Percentiles rank a stretch among this genome's conserved stretches.
These are phyloP conservation scores for Menura novaehollandiae DNA, from an alignment of 2,113 vertebrate species.

Conservation along the genomic window DNA sequence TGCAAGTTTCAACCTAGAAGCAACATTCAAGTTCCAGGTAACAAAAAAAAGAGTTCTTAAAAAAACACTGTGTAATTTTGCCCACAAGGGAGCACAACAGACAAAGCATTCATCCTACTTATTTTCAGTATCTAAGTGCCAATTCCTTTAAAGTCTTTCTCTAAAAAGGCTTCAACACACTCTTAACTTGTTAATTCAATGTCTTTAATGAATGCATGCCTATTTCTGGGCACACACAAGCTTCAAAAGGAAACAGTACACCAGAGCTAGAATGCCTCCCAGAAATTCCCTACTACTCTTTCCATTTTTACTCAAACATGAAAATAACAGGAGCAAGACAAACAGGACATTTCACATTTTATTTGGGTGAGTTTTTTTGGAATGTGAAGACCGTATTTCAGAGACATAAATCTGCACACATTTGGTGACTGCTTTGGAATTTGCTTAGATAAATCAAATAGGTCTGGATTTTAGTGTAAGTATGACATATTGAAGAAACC, in stretches of 20 bases:
- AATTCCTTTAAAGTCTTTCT: background rate
- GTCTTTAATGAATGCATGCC: background rate
- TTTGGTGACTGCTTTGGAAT: background rate
- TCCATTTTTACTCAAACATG: background rate
- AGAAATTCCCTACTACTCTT: background rate
- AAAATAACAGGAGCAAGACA: background rate
- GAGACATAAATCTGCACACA: background rate
- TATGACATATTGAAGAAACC: background rate
- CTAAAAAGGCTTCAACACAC: background rate
- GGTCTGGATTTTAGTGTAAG: background rate
- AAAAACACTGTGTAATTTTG: background rate
- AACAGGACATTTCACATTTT: background rate
- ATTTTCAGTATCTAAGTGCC: background rate
- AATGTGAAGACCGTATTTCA: background rate
- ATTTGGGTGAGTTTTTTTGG: fast-evolving
- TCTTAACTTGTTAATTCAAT: background rate
- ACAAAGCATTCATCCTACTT: background rate
- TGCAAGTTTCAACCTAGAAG: background rate
- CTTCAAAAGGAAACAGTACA: background rate
- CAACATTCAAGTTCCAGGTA: background rate
- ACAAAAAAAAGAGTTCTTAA: background rate
- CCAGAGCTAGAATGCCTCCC: background rate
- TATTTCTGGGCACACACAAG: background rate
- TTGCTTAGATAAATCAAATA: background rate
- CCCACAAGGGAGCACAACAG: background rate